Percentiles rank a stretch among this genome's conserved stretches.
phyloP scores from a whole-genome alignment of 2,888 invertebrate genomes.

The Synergus laeviventris region DNA sequence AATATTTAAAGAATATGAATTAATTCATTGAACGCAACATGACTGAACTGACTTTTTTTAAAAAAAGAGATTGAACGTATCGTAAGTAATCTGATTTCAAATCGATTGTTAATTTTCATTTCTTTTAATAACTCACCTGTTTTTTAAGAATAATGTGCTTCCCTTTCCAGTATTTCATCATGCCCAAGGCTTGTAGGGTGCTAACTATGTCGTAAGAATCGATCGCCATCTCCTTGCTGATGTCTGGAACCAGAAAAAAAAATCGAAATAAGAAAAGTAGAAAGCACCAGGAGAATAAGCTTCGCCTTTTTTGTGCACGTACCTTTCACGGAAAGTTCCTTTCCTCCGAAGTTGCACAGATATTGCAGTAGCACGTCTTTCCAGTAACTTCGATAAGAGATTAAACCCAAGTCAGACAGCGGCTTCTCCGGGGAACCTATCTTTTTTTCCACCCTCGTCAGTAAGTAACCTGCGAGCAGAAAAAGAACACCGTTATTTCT shows the following conservation, averaged over 20 bases:
- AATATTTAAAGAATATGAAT: too few species aligned
- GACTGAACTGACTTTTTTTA: too few species aligned
- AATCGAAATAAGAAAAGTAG: neutral
- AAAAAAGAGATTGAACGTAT: neutral
- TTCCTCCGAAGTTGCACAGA: constrained; percentile 91
- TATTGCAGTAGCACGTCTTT: constrained; percentile 96
- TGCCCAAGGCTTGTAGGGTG: constrained; percentile 95
- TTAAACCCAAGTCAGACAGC: constrained; percentile 96
- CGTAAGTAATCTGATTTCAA: neutral
- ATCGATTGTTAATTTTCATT: neutral
- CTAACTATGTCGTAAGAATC: constrained; percentile 98
- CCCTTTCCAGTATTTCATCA: constrained; percentile 99
- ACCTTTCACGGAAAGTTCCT: constrained; percentile 94
- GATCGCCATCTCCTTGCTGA: constrained; percentile 94
- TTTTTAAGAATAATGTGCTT: constrained; percentile 97
- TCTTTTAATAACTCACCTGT: constrained; percentile 80
- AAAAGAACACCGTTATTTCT: constrained; percentile 8
- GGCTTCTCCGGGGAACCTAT: constrained; percentile 99
- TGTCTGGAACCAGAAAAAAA: constrained; percentile 75
- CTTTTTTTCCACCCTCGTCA: constrained; percentile 97
- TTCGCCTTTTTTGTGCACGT: constrained; percentile 57
- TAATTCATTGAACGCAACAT: too few species aligned
- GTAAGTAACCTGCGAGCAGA: constrained; percentile 87
- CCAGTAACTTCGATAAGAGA: constrained; percentile 99
- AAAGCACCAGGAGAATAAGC: neutral